Conservation (phyloP, 2,888 invertebrate genomes). For the Zaprionus obscuricornis region DNA sequence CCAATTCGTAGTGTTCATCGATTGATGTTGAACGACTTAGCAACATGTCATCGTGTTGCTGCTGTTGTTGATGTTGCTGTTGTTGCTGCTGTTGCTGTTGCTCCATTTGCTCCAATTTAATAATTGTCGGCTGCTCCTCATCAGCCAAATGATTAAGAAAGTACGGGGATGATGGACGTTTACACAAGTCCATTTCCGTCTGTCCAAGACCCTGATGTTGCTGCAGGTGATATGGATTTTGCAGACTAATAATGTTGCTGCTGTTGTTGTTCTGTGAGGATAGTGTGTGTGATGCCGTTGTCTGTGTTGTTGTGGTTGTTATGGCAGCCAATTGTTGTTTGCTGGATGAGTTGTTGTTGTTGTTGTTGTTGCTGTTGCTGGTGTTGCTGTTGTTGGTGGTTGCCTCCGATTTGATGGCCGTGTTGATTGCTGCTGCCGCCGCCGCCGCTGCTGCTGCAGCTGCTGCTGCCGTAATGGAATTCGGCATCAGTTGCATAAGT, state of each 20-base stretch:
- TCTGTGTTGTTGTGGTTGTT: constrained; percentile 64
- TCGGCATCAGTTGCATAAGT: constrained; percentile 72
- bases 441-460: constrained; percentile 54
- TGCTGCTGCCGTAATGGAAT: constrained; percentile 59
- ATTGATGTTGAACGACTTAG: constrained; percentile 81
- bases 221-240: constrained; percentile 66
- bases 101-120: constrained; percentile 70
- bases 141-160: constrained; percentile 52
- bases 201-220: constrained; percentile 63
- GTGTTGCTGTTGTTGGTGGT: constrained; percentile 47
- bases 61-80: constrained; percentile 69
- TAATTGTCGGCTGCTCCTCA: constrained; percentile 42
- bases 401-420: constrained; percentile 62
- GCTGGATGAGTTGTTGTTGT: constrained; percentile 38
- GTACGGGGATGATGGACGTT: constrained; percentile 52
- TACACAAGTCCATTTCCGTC: constrained; percentile 59
- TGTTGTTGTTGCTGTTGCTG: constrained; percentile 43
- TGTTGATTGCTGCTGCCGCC: constrained; percentile 41
- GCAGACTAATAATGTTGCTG: constrained; percentile 70
- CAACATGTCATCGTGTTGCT: constrained; percentile 58
- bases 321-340: constrained; percentile 41
- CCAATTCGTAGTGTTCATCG: constrained; percentile 81
- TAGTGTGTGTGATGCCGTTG: constrained; percentile 71
- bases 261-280: constrained; percentile 66
- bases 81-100: constrained; percentile 62